phyloP scores from a whole-genome alignment of 2,797 vertebrate species.

The Platalea minor region DNA sequence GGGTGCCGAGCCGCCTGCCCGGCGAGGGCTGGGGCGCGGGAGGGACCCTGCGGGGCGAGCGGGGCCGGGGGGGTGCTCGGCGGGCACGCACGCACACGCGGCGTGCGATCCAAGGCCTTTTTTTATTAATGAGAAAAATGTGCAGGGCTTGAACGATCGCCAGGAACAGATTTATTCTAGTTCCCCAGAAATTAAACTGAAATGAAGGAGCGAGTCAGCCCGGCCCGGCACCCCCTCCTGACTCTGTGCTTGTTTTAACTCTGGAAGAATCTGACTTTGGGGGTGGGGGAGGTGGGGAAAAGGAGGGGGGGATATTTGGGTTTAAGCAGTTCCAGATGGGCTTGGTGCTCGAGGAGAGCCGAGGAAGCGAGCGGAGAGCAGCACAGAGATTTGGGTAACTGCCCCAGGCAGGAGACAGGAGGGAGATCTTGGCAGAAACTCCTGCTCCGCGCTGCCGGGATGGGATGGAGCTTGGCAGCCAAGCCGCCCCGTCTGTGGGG shows the following conservation, averaged over 20 bases:
- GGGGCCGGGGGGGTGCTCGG: slow-evolving; percentile 9
- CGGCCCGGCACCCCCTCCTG: slow-evolving; percentile 59
- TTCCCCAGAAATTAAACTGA: slow-evolving; percentile 79
- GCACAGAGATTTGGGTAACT: slow-evolving; percentile 58
- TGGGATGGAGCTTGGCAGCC: slow-evolving; percentile 62
- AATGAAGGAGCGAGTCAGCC: slow-evolving; percentile 70
- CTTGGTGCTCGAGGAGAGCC: slow-evolving; percentile 64
- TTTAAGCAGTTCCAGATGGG: slow-evolving; percentile 84
- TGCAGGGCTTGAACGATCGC: slow-evolving; percentile 79
- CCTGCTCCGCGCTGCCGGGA: neutral
- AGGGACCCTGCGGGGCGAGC: neutral
- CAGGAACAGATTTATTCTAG: slow-evolving; percentile 75
- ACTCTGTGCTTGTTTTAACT: slow-evolving; percentile 80
- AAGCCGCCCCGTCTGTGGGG: slow-evolving; percentile 46
- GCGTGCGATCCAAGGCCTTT: slow-evolving; percentile 70
- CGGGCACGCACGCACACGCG: slow-evolving; percentile 46
- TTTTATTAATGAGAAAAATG: slow-evolving; percentile 84
- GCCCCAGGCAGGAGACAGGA: slow-evolving; percentile 68
- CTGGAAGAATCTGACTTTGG: slow-evolving; percentile 77
- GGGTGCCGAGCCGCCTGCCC: neutral
- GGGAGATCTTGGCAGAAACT: slow-evolving; percentile 64
- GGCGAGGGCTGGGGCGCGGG: neutral
- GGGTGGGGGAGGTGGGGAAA: slow-evolving; percentile 40
- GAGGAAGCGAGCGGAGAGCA: slow-evolving; percentile 74
- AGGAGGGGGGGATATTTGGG: slow-evolving; percentile 71